These are phyloP conservation scores for Dynastes tityus DNA, from an alignment of 2,888 invertebrate species.

Conservation along the genomic window DNA sequence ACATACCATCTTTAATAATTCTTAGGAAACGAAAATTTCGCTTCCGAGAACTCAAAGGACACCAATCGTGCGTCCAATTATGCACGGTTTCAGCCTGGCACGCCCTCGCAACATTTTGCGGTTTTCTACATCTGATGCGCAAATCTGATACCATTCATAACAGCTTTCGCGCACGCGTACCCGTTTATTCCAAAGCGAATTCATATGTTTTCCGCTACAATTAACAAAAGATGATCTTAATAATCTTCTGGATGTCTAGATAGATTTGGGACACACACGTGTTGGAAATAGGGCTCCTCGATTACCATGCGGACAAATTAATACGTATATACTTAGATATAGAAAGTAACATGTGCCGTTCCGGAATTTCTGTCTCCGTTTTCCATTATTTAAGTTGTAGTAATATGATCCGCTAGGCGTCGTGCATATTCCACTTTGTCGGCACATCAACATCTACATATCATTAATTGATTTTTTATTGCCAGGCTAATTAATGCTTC, in stretches of 20 bases:
- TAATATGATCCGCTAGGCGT: constrained; percentile 32
- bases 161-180: constrained; percentile 21
- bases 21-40: neutral
- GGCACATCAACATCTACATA: constrained; percentile 16
- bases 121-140: too few species aligned
- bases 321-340: neutral
- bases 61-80: too few species aligned
- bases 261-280: constrained; percentile 18
- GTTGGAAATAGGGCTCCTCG: neutral
- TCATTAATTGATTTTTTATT: constrained; percentile 44
- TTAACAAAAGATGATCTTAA: neutral
- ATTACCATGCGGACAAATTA: neutral
- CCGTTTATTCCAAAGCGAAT: neutral
- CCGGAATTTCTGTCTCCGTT: constrained; percentile 33
- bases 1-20: too few species aligned
- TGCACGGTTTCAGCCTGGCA: too few species aligned
- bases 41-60: neutral
- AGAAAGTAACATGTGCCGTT: constrained; percentile 8
- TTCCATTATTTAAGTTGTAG: constrained; percentile 9
- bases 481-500: constrained; percentile 28
- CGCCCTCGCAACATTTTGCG: too few species aligned
- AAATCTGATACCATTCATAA: too few species aligned
- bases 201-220: constrained; percentile 13
- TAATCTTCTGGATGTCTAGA: neutral
- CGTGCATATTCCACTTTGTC: constrained; percentile 34